Conservation (phyloP, 1,140 invertebrate genomes). For the Halesus radiatus region DNA sequence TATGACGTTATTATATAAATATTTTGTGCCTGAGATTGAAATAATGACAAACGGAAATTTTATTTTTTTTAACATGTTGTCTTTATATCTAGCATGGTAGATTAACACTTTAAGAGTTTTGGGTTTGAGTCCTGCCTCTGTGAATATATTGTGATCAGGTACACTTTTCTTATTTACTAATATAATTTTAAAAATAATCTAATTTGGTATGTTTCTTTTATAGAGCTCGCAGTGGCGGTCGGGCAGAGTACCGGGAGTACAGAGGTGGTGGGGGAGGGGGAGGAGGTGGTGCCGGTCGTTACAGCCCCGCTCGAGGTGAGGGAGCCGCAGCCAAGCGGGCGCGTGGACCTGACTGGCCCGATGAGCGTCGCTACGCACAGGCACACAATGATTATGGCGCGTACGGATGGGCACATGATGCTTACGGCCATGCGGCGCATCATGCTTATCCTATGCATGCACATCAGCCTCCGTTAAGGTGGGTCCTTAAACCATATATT, state of each 20-base stretch:
- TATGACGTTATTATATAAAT: too few species aligned
- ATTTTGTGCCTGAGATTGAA: too few species aligned
- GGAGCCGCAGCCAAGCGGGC: constrained; percentile 84
- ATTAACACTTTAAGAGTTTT: too few species aligned
- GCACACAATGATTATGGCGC: constrained; percentile 68
- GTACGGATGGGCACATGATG: constrained; percentile 70
- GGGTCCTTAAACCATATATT: background rate
- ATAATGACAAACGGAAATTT: too few species aligned
- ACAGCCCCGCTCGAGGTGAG: constrained; percentile 85
- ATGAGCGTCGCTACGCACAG: constrained; percentile 68
- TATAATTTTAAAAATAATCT: too few species aligned
- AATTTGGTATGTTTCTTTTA: background rate
- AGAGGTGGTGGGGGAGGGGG: constrained; percentile 68
- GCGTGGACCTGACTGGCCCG: constrained; percentile 80
- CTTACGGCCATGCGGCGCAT: constrained; percentile 68
- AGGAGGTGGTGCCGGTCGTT: constrained; percentile 70
- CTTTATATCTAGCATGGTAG: too few species aligned
- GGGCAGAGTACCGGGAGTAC: constrained; percentile 81
- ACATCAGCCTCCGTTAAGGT: constrained; percentile 68
- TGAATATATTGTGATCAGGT: too few species aligned
- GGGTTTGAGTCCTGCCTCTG: too few species aligned
- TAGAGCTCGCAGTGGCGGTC: constrained; percentile 56
- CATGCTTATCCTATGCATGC: constrained; percentile 68
- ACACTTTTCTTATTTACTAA: too few species aligned
- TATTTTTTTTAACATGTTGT: too few species aligned